These are phyloP conservation scores for Pseudorectes ferrugineus DNA, from an alignment of 2,113 vertebrate species.

Conservation along the genomic window DNA sequence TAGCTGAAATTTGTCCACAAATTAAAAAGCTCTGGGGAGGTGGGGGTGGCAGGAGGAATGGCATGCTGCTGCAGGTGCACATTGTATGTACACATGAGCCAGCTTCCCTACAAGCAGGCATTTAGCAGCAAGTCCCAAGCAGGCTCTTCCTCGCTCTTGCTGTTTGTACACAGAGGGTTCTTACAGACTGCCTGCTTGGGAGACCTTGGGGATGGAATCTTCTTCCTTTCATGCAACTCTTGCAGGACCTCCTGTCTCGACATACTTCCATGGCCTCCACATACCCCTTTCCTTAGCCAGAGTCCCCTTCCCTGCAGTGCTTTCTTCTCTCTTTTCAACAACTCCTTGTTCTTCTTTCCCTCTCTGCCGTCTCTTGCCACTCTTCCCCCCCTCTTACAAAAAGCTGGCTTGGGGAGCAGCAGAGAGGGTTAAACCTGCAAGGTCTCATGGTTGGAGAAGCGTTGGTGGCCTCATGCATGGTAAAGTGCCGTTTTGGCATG, in stretches of 20 bases:
- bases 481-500: constrained; percentile 52
- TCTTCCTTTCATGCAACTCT: not conserved
- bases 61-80: not conserved
- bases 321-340: not conserved
- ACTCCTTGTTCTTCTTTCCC: not conserved
- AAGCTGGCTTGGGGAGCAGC: not conserved
- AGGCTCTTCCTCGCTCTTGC: not conserved
- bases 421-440: not conserved
- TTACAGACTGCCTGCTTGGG: not conserved
- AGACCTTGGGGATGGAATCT: not conserved
- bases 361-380: not conserved
- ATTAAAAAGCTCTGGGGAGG: not conserved
- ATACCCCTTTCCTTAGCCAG: not conserved
- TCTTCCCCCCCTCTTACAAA: not conserved
- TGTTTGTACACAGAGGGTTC: not conserved
- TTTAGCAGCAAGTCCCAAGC: not conserved
- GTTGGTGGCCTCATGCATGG: not conserved
- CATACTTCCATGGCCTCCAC: not conserved
- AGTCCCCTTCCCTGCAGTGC: not conserved
- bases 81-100: rapidly evolving
- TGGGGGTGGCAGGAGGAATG: not conserved
- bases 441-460: not conserved
- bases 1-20: not conserved
- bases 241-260: not conserved
- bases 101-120: not conserved